phyloP scores from a whole-genome alignment of 2,888 invertebrate species.

The Lithophane ornitopus region DNA sequence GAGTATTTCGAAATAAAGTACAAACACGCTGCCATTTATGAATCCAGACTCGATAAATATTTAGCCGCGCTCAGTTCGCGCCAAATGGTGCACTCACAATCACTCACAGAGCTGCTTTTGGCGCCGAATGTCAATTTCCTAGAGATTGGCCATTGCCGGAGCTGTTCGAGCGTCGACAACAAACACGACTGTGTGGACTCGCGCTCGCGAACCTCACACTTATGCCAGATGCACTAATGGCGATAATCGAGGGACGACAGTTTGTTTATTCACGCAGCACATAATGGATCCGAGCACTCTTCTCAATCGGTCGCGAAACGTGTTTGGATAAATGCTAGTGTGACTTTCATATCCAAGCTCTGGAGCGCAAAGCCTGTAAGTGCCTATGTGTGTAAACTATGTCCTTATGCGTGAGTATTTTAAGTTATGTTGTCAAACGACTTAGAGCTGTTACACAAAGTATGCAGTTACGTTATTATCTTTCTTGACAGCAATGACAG shows the following conservation, averaged over 20 bases:
- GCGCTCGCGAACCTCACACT: conserved; percentile 47
- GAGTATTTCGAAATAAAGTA: conserved; percentile 52
- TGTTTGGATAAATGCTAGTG: conserved; percentile 86
- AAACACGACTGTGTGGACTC: conserved; percentile 67
- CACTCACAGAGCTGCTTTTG: conserved; percentile 80
- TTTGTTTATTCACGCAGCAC: conserved; percentile 82
- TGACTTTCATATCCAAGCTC: conserved; percentile 85
- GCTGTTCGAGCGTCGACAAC: conserved; percentile 75
- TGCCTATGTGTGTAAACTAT: conserved; percentile 71
- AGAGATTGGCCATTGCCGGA: conserved; percentile 80
- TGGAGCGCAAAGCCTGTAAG: conserved; percentile 71
- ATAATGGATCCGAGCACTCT: conserved; percentile 87
- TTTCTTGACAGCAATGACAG: conserved; percentile 64
- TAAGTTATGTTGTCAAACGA: conserved; percentile 68
- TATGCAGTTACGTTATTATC: conserved; percentile 68
- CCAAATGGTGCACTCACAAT: conserved; percentile 81
- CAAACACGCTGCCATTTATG: conserved; percentile 74
- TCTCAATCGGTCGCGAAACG: conserved; percentile 86
- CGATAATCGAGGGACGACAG: conserved; percentile 75
- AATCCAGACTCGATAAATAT: conserved; percentile 81
- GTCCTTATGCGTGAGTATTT: conserved; percentile 68
- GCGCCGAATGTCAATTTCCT: conserved; percentile 87
- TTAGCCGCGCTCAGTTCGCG: conserved; percentile 78
- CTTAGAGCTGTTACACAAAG: conserved; percentile 65
- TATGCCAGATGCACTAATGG: conserved; percentile 69